Percentiles rank a stretch among this genome's conserved stretches.
Conservation (phyloP, 1,140 invertebrate species). For the Meteorus sp. region DNA sequence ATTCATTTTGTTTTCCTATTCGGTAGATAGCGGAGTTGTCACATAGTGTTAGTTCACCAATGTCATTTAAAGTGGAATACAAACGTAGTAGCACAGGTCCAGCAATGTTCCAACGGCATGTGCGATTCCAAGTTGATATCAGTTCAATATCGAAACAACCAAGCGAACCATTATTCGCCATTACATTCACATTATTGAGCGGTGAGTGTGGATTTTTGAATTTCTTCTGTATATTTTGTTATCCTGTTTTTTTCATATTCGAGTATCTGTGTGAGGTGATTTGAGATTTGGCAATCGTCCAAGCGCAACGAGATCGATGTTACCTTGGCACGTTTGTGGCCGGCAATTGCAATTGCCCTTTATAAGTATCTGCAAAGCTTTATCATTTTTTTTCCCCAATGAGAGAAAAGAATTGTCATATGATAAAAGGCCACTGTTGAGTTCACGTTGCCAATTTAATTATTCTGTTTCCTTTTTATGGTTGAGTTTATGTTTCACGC, state of each 20-base stretch:
- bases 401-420: too few relatives aligned
- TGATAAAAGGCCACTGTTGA: too few relatives aligned
- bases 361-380: slow-evolving; percentile 15
- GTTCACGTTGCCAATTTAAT: slow-evolving; percentile 7
- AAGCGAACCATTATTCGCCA: slow-evolving; percentile 85
- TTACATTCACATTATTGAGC: slow-evolving; percentile 94
- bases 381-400: too few relatives aligned
- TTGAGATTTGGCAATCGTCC: slow-evolving; percentile 40
- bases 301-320: slow-evolving; percentile 44
- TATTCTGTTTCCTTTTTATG: too few relatives aligned
- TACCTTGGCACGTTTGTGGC: slow-evolving; percentile 36
- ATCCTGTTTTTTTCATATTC: neutral
- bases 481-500: neutral
- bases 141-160: slow-evolving; percentile 68
- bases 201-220: slow-evolving; percentile 64
- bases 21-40: slow-evolving; percentile 95
- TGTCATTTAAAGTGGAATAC: slow-evolving; percentile 98
- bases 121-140: slow-evolving; percentile 84
- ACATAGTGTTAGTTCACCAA: slow-evolving; percentile 96
- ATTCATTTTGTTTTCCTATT: slow-evolving; percentile 38
- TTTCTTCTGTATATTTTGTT: neutral
- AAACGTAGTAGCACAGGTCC: slow-evolving; percentile 89
- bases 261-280: slow-evolving; percentile 25
- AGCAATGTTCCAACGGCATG: slow-evolving; percentile 95
- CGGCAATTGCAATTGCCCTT: slow-evolving; percentile 22